phyloP scores from a whole-genome alignment of 2,888 invertebrate genomes.

The Limnephilus rhombicus region DNA sequence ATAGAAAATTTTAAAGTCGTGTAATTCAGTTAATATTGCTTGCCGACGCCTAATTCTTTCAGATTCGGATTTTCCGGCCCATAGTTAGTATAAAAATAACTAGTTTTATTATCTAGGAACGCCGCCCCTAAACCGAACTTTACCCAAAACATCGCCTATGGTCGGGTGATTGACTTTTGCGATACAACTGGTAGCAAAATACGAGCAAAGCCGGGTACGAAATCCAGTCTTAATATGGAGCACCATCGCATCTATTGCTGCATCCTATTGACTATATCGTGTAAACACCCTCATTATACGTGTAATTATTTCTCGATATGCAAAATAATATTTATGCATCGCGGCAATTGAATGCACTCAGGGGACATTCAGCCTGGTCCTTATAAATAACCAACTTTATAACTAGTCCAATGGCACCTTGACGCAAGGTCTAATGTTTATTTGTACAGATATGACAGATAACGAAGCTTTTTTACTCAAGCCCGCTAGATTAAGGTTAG shows the following conservation, averaged over 20 bases:
- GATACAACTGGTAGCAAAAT: background rate
- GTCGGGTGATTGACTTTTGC: background rate
- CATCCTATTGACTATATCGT: constrained; percentile 3
- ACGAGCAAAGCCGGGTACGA: background rate
- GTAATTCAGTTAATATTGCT: no score
- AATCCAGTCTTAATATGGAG: background rate
- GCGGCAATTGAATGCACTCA: constrained; percentile 15
- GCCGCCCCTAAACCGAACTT: no score
- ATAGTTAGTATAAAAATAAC: no score
- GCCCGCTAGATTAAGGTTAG: background rate
- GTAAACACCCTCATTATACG: constrained; percentile 22
- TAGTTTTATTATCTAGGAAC: no score
- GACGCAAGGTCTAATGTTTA: background rate
- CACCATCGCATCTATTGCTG: background rate
- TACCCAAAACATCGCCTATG: no score
- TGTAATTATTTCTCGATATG: constrained; percentile 36
- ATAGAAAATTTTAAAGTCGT: no score
- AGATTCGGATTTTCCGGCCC: no score
- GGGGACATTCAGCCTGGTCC: constrained; percentile 9
- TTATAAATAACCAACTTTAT: background rate
- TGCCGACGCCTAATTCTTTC: no score
- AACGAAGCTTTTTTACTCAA: background rate
- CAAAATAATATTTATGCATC: constrained; percentile 14
- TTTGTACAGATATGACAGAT: background rate
- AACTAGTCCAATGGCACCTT: background rate